These are phyloP conservation scores for Dicycla oo DNA, from an alignment of 2,888 invertebrate genomes.

Conservation along the genomic window DNA sequence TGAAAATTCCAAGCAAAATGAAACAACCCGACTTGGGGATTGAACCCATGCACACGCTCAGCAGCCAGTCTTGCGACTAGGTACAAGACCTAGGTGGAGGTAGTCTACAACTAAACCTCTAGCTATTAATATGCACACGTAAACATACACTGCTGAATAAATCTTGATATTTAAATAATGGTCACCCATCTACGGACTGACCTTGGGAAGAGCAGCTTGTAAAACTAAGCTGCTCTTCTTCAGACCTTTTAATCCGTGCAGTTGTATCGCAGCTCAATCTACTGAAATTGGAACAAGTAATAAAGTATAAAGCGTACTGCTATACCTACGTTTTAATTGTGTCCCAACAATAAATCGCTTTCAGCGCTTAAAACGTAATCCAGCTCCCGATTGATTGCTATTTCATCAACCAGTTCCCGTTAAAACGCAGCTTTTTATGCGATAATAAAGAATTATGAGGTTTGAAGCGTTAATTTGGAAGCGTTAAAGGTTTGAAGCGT, in stretches of 20 bases:
- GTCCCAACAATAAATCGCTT: constrained; percentile 51
- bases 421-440: constrained; percentile 44
- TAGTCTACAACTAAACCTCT: neutral
- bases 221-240: too few relatives aligned
- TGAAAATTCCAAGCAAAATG: too few relatives aligned
- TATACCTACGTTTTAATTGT: constrained; percentile 40
- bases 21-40: neutral
- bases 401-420: constrained; percentile 64
- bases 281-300: constrained; percentile 23
- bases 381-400: constrained; percentile 63
- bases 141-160: neutral
- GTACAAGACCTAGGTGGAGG: too few relatives aligned
- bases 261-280: constrained; percentile 2
- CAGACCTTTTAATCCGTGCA: neutral
- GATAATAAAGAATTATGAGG: constrained; percentile 34
- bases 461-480: constrained; percentile 8
- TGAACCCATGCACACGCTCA: neutral
- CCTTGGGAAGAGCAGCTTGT: neutral
- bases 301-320: constrained; percentile 35
- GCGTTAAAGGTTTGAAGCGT: constrained; percentile 4
- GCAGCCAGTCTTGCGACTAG: neutral
- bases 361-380: constrained; percentile 51
- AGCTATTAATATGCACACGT: neutral
- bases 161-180: neutral
- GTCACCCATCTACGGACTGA: constrained; percentile 5